Conservation (phyloP, 2,113 vertebrate species). For the Chroicocephalus ridibundus region DNA sequence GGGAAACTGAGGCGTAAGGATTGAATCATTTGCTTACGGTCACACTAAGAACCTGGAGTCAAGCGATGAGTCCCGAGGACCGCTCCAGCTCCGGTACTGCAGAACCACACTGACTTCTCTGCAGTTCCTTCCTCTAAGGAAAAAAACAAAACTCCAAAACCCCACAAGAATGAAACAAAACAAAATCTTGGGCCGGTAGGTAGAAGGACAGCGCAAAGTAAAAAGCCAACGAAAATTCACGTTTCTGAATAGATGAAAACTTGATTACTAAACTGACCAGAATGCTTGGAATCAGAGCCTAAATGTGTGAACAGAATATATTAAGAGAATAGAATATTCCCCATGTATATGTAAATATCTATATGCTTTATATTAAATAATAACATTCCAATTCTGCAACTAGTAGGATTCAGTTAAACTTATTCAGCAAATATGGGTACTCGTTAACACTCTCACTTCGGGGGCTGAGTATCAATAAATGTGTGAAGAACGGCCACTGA, state of each 20-base stretch:
- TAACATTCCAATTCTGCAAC: not conserved
- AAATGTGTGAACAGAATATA: not conserved
- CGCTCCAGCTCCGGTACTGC: not conserved
- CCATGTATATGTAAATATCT: not conserved
- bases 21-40: not conserved
- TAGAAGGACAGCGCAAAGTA: not conserved
- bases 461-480: not conserved
- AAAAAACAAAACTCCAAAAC: not conserved
- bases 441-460: not conserved
- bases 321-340: not conserved
- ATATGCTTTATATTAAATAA: not conserved
- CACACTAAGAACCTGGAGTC: not conserved
- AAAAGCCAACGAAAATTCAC: not conserved
- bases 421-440: not conserved
- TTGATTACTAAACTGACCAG: not conserved
- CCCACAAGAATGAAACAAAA: not conserved
- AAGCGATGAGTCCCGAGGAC: not conserved
- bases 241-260: not conserved
- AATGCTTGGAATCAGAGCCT: not conserved
- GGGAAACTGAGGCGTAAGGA: not conserved
- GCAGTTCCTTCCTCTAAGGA: not conserved
- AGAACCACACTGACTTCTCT: not conserved
- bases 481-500: not conserved
- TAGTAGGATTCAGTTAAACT: not conserved
- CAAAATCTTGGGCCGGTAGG: not conserved